phyloP scores from a whole-genome alignment of 2,888 invertebrate species.

The Netelia melanura region DNA sequence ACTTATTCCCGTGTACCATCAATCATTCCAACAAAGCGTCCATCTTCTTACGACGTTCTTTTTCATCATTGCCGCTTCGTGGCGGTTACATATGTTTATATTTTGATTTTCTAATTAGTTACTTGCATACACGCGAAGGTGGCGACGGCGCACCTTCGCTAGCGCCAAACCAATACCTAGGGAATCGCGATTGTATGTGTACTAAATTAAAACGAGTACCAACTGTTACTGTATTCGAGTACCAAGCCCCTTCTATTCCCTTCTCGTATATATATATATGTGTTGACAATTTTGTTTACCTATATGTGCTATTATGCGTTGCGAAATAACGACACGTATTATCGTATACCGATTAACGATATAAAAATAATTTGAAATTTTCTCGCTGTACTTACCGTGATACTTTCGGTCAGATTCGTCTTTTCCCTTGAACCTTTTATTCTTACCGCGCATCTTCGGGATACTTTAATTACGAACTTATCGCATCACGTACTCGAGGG shows the following conservation, averaged over 20 bases:
- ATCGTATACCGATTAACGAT: not conserved
- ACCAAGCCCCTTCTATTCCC: slow-evolving; percentile 44
- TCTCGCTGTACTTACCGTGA: slow-evolving; percentile 56
- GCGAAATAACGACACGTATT: not conserved
- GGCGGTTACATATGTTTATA: not conserved
- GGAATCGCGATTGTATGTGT: slow-evolving; percentile 40
- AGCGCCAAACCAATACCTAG: slow-evolving; percentile 48
- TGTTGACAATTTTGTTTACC: not conserved
- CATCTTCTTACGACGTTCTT: too few species aligned
- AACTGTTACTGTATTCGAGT: slow-evolving; percentile 59
- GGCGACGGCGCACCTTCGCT: slow-evolving; percentile 56
- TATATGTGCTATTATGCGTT: not conserved
- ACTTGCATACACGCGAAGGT: slow-evolving; percentile 3
- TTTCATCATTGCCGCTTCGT: too few species aligned
- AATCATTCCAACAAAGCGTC: too few species aligned
- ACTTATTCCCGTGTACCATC: too few species aligned
- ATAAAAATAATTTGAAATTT: not conserved
- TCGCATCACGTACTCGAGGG: slow-evolving; percentile 16
- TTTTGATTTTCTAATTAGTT: slow-evolving; percentile 21
- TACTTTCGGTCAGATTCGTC: slow-evolving; percentile 54
- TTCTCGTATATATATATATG: not conserved
- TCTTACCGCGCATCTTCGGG: slow-evolving; percentile 71
- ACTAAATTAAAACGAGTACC: slow-evolving; percentile 43
- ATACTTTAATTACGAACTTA: slow-evolving; percentile 37
- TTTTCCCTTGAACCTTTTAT: slow-evolving; percentile 68